Conservation (phyloP, 2,113 vertebrate species). For the Apodemus speciosus region DNA sequence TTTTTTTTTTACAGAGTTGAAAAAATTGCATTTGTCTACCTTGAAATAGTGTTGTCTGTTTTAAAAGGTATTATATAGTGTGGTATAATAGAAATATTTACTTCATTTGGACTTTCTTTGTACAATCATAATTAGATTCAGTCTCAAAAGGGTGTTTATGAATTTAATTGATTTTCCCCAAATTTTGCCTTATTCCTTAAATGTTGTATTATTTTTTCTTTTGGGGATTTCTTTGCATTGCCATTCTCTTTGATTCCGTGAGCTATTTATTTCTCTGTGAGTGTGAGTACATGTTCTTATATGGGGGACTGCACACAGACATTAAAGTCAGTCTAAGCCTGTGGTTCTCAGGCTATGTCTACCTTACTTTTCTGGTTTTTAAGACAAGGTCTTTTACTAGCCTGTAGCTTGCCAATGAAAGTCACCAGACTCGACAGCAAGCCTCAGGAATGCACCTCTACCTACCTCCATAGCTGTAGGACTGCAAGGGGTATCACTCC, state of each 20-base stretch:
- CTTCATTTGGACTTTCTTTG: not conserved
- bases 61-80: not conserved
- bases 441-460: not conserved
- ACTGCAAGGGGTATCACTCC: not conserved
- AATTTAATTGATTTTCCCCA: slow-evolving; percentile 38
- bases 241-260: not conserved
- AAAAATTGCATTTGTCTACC: not conserved
- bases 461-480: not conserved
- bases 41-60: not conserved
- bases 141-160: slow-evolving; percentile 4
- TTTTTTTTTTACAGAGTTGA: not conserved
- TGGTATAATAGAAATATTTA: not conserved
- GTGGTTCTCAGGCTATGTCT: not conserved
- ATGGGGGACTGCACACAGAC: not conserved
- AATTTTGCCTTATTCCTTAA: not conserved
- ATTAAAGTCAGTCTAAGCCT: too few relatives aligned
- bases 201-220: not conserved
- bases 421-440: not conserved
- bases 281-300: not conserved
- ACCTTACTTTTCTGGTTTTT: not conserved
- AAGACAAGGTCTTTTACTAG: not conserved
- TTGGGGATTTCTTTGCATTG: not conserved
- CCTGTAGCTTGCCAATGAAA: not conserved
- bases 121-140: not conserved
- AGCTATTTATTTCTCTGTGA: not conserved